Base-by-base conservation (phyloP, 2,797 vertebrate genomes). In the Antennarius maculatus region DNA sequence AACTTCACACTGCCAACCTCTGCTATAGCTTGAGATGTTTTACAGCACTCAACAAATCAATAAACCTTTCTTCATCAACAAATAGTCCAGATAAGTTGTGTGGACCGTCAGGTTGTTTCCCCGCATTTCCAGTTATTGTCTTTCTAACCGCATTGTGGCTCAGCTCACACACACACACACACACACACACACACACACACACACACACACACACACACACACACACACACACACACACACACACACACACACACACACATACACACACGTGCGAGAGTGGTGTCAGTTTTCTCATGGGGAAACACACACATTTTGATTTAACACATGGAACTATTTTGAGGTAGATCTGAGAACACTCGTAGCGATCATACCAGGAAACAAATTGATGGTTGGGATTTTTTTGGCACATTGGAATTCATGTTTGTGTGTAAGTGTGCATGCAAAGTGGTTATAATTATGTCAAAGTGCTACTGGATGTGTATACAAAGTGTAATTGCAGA, bases 401-500 rank as follows among this genome's bases (percentile, higher is more conserved):
- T 57, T 12, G 37, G 7, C 37, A 34, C 23, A 23, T 23, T 23
- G 23, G 31, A 34, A 34, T 34, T 9, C 10, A 39, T 39, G 37
- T 39, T 39, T 39, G 37, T 39, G 7, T 39, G 37, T 39, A 11
- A 9, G 10, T 39, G 37, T 39, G 37, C 37, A 10, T 39, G 37
- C 37, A 39, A 39, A 39, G 10, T 39, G 37, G 7, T 6, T 39
- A 39, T 39, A 39, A 39, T 39, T 39, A 39, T 39, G 37, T 39
- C 7, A 11, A 11, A 39, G 37, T 39, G 37, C 7, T 39, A 9
- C 10, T 39, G 37, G 10, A 10, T 39, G 7, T 39, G 37, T 39
- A 39, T 39, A 39, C 37, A 39, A 39, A 39, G 37, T 39, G 13
- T 57, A 49, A 47, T 42, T 73, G n/a, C 56, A 55, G 34, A 61